Percentiles rank a stretch among this genome's conserved stretches.
phyloP scores from a whole-genome alignment of 2,113 vertebrate species.

The Laticauda laticaudata region DNA sequence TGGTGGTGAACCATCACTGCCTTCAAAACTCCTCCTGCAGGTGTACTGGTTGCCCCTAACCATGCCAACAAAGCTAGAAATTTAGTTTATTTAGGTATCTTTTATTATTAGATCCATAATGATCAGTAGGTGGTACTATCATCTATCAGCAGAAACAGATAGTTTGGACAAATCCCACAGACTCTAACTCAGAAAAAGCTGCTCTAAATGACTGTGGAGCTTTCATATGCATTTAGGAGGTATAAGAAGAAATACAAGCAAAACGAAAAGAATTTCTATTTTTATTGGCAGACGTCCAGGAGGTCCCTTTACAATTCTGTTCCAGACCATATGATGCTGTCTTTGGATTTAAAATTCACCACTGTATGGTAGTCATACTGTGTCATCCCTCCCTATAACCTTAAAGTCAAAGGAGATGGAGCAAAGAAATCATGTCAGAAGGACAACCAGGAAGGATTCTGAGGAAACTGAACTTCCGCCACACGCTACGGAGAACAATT shows the following conservation, averaged over 20 bases:
- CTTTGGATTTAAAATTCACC: constrained; percentile 27
- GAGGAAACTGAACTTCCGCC: neutral
- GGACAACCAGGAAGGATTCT: neutral
- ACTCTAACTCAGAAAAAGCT: neutral
- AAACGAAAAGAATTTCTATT: neutral
- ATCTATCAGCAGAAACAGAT: neutral
- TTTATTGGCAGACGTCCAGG: neutral
- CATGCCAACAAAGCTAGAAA: neutral
- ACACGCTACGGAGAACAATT: neutral
- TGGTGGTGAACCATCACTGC: neutral
- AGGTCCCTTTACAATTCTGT: constrained; percentile 21
- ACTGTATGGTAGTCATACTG: neutral
- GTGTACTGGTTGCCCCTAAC: neutral
- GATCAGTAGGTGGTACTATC: neutral
- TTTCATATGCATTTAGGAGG: neutral
- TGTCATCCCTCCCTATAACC: neutral
- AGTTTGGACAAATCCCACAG: neutral
- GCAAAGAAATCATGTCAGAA: constrained; percentile 15
- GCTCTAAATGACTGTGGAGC: neutral
- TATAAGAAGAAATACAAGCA: neutral
- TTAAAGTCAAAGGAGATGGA: constrained; percentile 10
- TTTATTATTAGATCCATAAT: neutral
- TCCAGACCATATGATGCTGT: neutral
- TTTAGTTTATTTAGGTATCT: neutral
- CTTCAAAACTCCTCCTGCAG: neutral